These are phyloP conservation scores for Myanophis thanlyinensis DNA, from an alignment of 2,113 vertebrate species.

Conservation along the genomic window DNA sequence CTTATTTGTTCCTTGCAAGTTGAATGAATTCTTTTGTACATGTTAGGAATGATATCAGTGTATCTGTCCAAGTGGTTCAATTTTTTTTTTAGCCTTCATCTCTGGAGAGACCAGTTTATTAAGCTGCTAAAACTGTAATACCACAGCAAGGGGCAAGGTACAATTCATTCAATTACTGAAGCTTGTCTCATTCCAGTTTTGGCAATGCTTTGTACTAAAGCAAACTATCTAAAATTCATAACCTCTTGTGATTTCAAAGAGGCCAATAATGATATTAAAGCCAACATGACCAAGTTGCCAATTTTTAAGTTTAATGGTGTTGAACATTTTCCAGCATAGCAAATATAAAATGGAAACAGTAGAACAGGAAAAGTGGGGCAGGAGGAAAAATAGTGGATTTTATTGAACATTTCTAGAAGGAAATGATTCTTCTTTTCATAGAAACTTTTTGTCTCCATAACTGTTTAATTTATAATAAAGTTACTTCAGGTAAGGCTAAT, in stretches of 20 bases:
- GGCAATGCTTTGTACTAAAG: not conserved
- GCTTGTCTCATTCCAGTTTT: not conserved
- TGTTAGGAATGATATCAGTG: not conserved
- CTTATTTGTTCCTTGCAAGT: not conserved
- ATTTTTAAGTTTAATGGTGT: slow-evolving; percentile 7
- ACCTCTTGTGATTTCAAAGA: not conserved
- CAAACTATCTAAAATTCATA: slow-evolving; percentile 10
- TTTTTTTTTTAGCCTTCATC: not conserved
- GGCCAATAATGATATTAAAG: slow-evolving; percentile 18
- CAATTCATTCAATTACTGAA: not conserved
- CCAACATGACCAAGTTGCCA: not conserved
- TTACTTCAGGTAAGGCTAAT: not conserved
- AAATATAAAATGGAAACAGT: slow-evolving; percentile 14
- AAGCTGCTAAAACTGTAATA: not conserved
- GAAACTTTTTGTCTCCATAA: not conserved
- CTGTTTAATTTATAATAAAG: slow-evolving; percentile 7
- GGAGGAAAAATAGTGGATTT: not conserved
- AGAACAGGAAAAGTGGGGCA: not conserved
- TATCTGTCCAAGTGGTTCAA: not conserved
- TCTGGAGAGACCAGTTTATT: not conserved
- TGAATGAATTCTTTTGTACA: not conserved
- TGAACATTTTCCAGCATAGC: slow-evolving; percentile 2
- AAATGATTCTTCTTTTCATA: not conserved
- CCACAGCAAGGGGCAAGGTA: not conserved
- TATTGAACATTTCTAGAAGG: slow-evolving; percentile 3